These are phyloP conservation scores for Drosophila asahinai DNA, from an alignment of 1,140 invertebrate genomes.

Conservation along the genomic window DNA sequence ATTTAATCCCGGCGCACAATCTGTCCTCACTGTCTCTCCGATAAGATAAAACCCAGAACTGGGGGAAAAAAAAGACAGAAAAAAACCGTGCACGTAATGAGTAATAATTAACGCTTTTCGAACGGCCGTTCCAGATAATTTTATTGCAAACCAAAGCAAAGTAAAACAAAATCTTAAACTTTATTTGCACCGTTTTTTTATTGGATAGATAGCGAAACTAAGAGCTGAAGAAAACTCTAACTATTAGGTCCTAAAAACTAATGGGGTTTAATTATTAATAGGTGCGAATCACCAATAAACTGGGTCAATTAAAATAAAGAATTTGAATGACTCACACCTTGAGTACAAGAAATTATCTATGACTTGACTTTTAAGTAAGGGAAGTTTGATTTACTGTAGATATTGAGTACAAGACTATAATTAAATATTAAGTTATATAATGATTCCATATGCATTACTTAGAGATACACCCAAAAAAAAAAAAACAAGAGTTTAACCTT, in stretches of 20 bases:
- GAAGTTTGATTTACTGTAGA: too few relatives aligned
- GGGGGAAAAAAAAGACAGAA: constrained; percentile 20
- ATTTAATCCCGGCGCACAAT: constrained; percentile 50
- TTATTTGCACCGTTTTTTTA: constrained; percentile 35
- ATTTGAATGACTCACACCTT: neutral
- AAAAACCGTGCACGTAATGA: constrained; percentile 57
- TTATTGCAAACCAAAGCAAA: constrained; percentile 38
- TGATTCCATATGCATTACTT: too few relatives aligned
- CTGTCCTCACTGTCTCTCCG: constrained; percentile 34
- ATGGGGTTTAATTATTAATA: neutral
- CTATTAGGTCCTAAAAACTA: neutral
- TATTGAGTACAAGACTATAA: neutral
- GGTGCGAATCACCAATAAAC: constrained; percentile 11
- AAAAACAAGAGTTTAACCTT: too few relatives aligned
- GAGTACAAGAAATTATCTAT: neutral
- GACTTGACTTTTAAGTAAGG: too few relatives aligned
- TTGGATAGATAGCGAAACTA: constrained; percentile 22
- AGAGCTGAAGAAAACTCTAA: neutral
- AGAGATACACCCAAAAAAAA: too few relatives aligned
- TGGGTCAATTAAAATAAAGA: neutral
- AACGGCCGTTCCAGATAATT: constrained; percentile 50
- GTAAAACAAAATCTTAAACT: constrained; percentile 51
- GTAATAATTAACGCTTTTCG: constrained; percentile 64
- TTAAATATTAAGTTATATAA: neutral
- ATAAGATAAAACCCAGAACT: constrained; percentile 58